These are phyloP conservation scores for Porites rus DNA, from an alignment of 92 coral and sea anemone species.

Conservation along the genomic window DNA sequence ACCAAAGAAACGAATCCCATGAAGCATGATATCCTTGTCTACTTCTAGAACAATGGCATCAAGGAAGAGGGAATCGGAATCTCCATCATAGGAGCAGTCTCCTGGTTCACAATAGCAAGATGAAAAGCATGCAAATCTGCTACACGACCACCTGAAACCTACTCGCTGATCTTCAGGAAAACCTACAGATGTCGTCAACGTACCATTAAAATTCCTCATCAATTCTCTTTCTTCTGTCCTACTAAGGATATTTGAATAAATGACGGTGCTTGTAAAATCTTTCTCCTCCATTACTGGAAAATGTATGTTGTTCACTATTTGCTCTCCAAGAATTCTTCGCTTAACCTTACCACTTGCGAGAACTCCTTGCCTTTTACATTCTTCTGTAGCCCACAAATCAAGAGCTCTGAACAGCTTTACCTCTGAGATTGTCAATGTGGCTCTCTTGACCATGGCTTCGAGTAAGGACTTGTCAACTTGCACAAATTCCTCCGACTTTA, in stretches of 20 bases:
- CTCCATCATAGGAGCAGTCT: no score
- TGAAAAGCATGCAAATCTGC: neutral
- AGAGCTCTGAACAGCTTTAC: constrained; percentile 26
- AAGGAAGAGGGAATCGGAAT: no score
- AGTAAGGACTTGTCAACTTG: neutral
- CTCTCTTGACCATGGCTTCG: constrained; percentile 18
- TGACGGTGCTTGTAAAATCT: neutral
- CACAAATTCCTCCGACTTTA: neutral
- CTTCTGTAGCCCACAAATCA: constrained; percentile 12
- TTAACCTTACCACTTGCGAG: neutral
- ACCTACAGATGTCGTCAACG: neutral
- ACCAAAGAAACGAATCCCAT: constrained; percentile 3
- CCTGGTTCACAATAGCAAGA: neutral
- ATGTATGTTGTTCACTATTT: neutral
- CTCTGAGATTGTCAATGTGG: neutral
- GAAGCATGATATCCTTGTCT: constrained; percentile 1
- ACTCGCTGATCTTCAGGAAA: neutral
- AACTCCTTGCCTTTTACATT: neutral
- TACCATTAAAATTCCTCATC: neutral
- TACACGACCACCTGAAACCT: neutral
- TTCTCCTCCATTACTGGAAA: neutral
- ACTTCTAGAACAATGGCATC: neutral
- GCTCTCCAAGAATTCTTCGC: constrained; percentile 15
- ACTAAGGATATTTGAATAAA: neutral
- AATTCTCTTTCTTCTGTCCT: neutral